Conservation (phyloP, 2,888 invertebrate species). For the Limulus polyphemus region DNA sequence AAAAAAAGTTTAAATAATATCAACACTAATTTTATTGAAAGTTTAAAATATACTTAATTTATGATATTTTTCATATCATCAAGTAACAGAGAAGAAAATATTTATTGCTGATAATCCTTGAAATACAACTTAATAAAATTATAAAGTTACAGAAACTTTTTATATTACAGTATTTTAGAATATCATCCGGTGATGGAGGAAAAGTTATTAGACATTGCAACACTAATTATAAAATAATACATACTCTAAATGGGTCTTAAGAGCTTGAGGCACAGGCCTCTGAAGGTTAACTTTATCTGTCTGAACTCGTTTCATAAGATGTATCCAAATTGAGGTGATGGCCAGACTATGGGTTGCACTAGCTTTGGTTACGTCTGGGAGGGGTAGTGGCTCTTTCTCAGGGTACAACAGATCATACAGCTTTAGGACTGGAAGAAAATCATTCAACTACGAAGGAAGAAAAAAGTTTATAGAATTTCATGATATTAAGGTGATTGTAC, state of each 20-base stretch:
- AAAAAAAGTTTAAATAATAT: too few relatives aligned
- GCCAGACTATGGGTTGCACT: constrained; percentile 84
- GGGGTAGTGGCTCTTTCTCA: constrained; percentile 70
- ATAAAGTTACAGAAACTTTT: too few relatives aligned
- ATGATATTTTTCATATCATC: too few relatives aligned
- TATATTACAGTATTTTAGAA: too few relatives aligned
- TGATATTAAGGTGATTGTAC: neutral
- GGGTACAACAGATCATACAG: constrained; percentile 84
- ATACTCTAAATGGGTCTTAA: constrained; percentile 71
- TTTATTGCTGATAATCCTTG: too few relatives aligned
- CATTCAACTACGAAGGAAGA: constrained; percentile 43
- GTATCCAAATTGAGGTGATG: constrained; percentile 92
- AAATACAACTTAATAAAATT: too few relatives aligned
- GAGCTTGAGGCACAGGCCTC: constrained; percentile 61
- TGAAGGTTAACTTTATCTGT: constrained; percentile 64
- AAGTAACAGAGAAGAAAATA: too few relatives aligned
- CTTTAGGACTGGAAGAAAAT: constrained; percentile 77
- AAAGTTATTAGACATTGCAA: too few relatives aligned
- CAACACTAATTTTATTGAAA: too few relatives aligned
- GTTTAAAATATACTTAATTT: too few relatives aligned
- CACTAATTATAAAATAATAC: constrained; percentile 23
- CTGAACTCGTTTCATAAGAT: constrained; percentile 83
- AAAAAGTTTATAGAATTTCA: constrained; percentile 3
- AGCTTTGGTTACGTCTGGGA: constrained; percentile 76
- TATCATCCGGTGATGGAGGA: too few relatives aligned